Percentiles rank a stretch among this genome's conserved stretches.
Evolutionary conservation across 2,797 vertebrate genomes (phyloP).

Genomic region (Enteromius anoplus): DNA sequence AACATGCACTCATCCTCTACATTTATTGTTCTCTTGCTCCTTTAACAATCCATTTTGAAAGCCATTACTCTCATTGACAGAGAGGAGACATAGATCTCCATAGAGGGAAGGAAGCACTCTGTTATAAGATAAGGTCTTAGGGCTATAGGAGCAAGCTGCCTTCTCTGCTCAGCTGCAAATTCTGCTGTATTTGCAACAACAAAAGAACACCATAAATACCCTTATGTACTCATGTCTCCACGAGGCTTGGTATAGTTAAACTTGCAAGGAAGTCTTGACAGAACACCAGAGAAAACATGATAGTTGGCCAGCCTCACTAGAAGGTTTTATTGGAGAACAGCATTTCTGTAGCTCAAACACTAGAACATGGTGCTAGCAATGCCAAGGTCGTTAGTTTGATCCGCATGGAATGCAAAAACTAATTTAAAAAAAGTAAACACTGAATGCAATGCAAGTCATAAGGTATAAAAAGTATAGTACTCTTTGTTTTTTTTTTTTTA

Average conservation of each 20-base stretch:
- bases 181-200: not conserved
- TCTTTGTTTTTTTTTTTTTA: not conserved
- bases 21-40: constrained; percentile 15
- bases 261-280: not conserved
- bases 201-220: not conserved
- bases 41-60: constrained; percentile 11
- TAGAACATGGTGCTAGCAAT: not conserved
- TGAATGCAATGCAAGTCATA: not conserved
- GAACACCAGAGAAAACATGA: not conserved
- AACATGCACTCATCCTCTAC: not conserved
- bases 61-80: constrained; percentile 14
- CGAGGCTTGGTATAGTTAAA: not conserved
- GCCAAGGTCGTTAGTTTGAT: not conserved
- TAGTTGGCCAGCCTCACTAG: not conserved
- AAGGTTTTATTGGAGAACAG: constrained; percentile 1
- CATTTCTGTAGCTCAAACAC: not conserved
- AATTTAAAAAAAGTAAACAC: not conserved
- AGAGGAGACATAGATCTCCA: not conserved
- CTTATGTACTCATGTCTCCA: not conserved
- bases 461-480: not conserved
- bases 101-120: not conserved
- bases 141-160: not conserved
- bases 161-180: constrained; percentile 3
- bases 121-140: constrained; percentile 6
- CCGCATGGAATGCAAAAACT: not conserved